Evolutionary conservation across 2,888 invertebrate genomes (phyloP), one percentile per base, ranked within the genome.

Genomic region (Drosophila yooni): DNA sequence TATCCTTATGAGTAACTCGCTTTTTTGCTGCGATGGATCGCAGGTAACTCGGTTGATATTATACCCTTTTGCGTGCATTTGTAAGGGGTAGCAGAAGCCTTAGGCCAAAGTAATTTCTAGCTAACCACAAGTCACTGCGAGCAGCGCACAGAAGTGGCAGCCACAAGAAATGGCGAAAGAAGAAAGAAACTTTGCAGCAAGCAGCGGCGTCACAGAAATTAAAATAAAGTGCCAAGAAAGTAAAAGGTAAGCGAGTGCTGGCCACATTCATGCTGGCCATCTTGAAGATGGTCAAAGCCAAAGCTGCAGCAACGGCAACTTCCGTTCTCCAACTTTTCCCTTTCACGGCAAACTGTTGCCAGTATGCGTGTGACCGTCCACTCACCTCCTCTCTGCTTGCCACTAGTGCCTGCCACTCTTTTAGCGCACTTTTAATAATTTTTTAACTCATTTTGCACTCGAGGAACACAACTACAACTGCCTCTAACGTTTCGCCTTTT

Each of bases 151-250:
- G 75, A 78, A 89, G 75, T 82, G 80, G 61, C 65, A 69, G 54
- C 57, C 25, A 6, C 25, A 6, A 65, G 66, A 59, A 74, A 68
- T 54, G 36, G 25, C 36, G 18, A 33, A 27, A 21, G 46, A 40
- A 65, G 58, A 48, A 57, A 54, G 21, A 74, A 81, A 84, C 79
- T 89, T 83, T 68, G 53, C 51, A 67, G 61, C 65, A n/a, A 40
- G 79, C 65, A 56, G 59, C 50, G 65, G 46, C 56, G 79, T 73
- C 74, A 70, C 73, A 84, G 76, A 89, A 85, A 89, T 85, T 89
- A 85, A 85, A 89, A 89, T 84, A 84, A 89, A 85, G 88, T 89
- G 76, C 84, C 79, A 89, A 82, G 88, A 87, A 84, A 89, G 89
- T 89, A 84, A 85, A 87, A 81, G 74, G 75, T 67, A 66, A 78